A percentile compares a stretch with the other conserved stretches of the same genome.
These are phyloP conservation scores for Glossosoma conforme DNA, from an alignment of 1,140 invertebrate species.

Conservation along the genomic window DNA sequence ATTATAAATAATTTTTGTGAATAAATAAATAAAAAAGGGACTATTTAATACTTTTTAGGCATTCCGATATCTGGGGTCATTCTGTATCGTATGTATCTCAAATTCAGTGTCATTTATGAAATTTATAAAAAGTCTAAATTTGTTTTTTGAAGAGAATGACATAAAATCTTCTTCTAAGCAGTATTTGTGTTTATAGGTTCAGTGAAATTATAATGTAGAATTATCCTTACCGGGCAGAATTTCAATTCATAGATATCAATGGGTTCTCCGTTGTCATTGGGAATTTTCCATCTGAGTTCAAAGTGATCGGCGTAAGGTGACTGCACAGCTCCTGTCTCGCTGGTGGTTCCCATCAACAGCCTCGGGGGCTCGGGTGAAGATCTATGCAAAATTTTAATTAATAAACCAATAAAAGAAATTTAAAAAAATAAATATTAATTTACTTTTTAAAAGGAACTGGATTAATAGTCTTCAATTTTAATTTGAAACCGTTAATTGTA, in stretches of 20 bases:
- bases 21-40: no score
- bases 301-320: conserved; percentile 67
- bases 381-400: conserved; percentile 6
- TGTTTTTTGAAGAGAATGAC: neutral
- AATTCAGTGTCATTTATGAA: neutral
- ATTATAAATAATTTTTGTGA: no score
- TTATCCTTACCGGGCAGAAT: conserved; percentile 68
- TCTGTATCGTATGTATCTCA: no score
- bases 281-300: conserved; percentile 75
- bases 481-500: no score
- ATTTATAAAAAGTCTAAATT: neutral
- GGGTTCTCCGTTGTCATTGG: conserved; percentile 81
- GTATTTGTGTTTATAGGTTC: neutral
- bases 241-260: conserved; percentile 79
- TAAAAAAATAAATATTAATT: no score
- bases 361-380: conserved; percentile 42
- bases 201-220: conserved; percentile 6
- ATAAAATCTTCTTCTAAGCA: no score
- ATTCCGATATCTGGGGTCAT: no score
- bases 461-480: no score
- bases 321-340: conserved; percentile 37
- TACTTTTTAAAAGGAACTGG: no score
- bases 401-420: no score
- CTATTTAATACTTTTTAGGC: no score
- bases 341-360: conserved; percentile 26